Evolutionary conservation across 2,888 invertebrate genomes (phyloP), one percentile per base, ranked within the genome.

Genomic region (Conchocele bisecta): DNA sequence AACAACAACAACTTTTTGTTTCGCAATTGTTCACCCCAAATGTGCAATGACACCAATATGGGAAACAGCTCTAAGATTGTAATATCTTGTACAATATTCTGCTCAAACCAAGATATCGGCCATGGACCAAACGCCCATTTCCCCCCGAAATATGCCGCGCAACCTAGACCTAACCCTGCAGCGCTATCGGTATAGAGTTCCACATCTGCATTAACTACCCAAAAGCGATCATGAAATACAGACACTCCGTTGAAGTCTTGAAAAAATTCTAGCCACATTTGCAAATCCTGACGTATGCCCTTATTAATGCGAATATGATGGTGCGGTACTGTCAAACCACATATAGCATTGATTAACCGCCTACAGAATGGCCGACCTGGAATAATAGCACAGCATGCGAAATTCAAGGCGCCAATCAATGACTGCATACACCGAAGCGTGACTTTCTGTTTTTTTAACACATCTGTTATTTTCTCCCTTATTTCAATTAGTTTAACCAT

Each of bases 331-430:
- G 39, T 35, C 17, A 63, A 17, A 31, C 58, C 58, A 41, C 50
- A 51, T n/a, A 28, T 57, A 11, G 44, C 50, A 48, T 69, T 56
- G 13, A 63, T 74, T 13, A 69, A 56, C 1, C 69, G 13, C 15
- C 65, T 29, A 9, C 61, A 61, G 29, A 69, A 75, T 26, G 75
- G 54, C 20, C 74, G 37, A 9, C 66, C 61, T 15, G 66, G 61
- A 4, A 46, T 17, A 17, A 66, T 66, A 20, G 66, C 75, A 13
- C 70, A 39, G 35, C 70, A 70, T 15, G 54, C 53, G 35, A 73
- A 64, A 13, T 68, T 53, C 5, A 63, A 54, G 37, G 53, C 39
- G 11, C 63, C 53, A 20, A 63, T 33, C 42, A 63, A 17, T 7
- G 63, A 61, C 24, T 63, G 57, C 26, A 69, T 22, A 11, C 51